phyloP scores from a whole-genome alignment of 1,140 invertebrate species.

The Brachionus manjavacas region DNA sequence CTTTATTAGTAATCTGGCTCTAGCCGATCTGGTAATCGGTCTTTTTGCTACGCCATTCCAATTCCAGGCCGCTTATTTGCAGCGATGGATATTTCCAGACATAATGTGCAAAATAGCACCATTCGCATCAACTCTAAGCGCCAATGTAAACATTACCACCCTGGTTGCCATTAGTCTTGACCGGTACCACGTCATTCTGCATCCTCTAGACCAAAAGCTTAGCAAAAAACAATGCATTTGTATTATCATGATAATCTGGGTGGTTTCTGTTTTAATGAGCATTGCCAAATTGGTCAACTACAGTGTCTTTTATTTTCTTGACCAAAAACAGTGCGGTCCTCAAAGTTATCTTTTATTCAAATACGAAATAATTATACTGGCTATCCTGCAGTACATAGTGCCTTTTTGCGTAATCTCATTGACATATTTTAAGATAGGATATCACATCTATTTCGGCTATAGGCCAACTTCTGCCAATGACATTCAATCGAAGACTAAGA shows the following conservation, averaged over 20 bases:
- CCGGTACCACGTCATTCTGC: constrained; percentile 70
- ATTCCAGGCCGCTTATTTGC: constrained; percentile 75
- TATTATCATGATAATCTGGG: constrained; percentile 68
- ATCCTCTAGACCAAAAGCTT: constrained; percentile 67
- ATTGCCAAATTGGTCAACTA: constrained; percentile 57
- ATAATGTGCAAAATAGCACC: constrained; percentile 78
- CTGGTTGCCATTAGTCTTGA: constrained; percentile 74
- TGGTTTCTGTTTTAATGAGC: constrained; percentile 63
- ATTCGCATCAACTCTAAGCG: constrained; percentile 70
- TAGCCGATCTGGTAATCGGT: constrained; percentile 73
- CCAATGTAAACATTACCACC: constrained; percentile 76
- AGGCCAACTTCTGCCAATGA: not conserved
- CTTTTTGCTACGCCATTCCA: constrained; percentile 67
- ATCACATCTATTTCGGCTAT: constrained; percentile 21
- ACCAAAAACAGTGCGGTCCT: not conserved
- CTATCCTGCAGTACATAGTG: constrained; percentile 7
- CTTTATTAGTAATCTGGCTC: constrained; percentile 72
- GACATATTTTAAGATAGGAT: constrained; percentile 15
- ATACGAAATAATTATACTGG: constrained; percentile 18
- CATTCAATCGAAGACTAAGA: not conserved
- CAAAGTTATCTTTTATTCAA: not conserved
- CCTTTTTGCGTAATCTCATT: constrained; percentile 7
- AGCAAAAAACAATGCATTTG: constrained; percentile 67
- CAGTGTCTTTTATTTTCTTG: not conserved
- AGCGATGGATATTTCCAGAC: constrained; percentile 73